Base-by-base conservation (phyloP, 2,888 invertebrate genomes). In the Orgyia antiqua region DNA sequence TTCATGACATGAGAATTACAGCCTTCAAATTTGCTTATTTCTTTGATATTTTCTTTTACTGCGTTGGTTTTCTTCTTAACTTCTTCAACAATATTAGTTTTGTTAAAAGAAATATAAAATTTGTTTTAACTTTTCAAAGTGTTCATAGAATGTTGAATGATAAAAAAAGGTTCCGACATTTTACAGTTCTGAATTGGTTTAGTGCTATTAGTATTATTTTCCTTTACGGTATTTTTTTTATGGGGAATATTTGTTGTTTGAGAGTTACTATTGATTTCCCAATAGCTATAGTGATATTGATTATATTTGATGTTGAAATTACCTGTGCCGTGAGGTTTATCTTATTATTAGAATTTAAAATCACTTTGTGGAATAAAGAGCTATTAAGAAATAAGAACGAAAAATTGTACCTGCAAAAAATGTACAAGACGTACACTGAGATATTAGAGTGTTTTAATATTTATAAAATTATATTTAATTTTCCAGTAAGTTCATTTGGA, bases 291-390 rank as follows among this genome's bases (percentile, higher is more conserved):
- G 18, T 8, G 0, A 5, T 31, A 24, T 8, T 35, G 4, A 7
- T 26, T n/a, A 21, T 10, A 24, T 28, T 38, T 18, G 37, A 45
- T 23, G 10, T 6, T 4, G 30, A 35, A 24, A 20, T 36, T 3
- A 19, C 38, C 5, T 38, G 41, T 26, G 35, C 35, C 3, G 23
- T 18, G 1, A 18, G 34, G 26, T n/a, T 28, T 0, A 25, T 45
- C 0, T 19, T 29, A 6, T 11, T 45, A 9, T 33, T 45, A 6
- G 18, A 34, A 24, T 6, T 29, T 10, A 40, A 40, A 27, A 11
- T 40, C 2, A 8, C 1, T 13, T 2, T 44, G 2, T 45, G 45
- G 45, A 44, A 31, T 31, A n/a, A 10, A 10, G n/a, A 37, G 8
- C 23, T 13, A 11, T 13, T 45, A 8, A 24, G 5, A 3, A 18